Conservation (phyloP, 2,888 invertebrate species). For the Vesta saturnalis region DNA sequence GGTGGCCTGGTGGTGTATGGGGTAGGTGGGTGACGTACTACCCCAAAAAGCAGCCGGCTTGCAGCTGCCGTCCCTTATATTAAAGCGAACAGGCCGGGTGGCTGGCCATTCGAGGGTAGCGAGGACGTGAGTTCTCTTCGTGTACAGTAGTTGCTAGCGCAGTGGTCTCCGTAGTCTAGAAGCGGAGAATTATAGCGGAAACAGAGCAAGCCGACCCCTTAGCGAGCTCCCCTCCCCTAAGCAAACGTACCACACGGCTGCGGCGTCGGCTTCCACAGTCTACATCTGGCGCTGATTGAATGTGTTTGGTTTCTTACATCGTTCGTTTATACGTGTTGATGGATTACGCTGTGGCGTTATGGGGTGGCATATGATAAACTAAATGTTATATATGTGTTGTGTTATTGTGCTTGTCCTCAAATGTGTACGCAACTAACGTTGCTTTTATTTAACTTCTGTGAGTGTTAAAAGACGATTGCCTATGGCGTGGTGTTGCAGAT, state of each 20-base stretch:
- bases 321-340: constrained; percentile 48
- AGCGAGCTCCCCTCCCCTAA: constrained; percentile 55
- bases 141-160: constrained; percentile 33
- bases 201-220: constrained; percentile 57
- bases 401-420: constrained; percentile 29
- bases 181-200: constrained; percentile 53
- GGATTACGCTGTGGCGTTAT: constrained; percentile 52
- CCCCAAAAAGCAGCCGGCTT: constrained; percentile 54
- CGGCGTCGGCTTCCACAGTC: constrained; percentile 54
- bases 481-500: constrained; percentile 63
- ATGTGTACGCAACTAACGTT: constrained; percentile 45
- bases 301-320: constrained; percentile 52
- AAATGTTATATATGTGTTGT: constrained; percentile 37
- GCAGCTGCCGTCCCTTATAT: constrained; percentile 58
- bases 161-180: constrained; percentile 30
- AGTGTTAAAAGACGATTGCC: constrained; percentile 52
- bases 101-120: constrained; percentile 60
- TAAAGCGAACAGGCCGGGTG: constrained; percentile 58
- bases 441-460: constrained; percentile 45
- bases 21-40: constrained; percentile 49
- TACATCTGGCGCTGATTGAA: constrained; percentile 52
- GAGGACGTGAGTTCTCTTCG: constrained; percentile 49
- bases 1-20: constrained; percentile 24
- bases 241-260: constrained; percentile 58
- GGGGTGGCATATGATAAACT: constrained; percentile 39